Conservation (phyloP, 2,113 vertebrate genomes). For the Geococcyx californianus region DNA sequence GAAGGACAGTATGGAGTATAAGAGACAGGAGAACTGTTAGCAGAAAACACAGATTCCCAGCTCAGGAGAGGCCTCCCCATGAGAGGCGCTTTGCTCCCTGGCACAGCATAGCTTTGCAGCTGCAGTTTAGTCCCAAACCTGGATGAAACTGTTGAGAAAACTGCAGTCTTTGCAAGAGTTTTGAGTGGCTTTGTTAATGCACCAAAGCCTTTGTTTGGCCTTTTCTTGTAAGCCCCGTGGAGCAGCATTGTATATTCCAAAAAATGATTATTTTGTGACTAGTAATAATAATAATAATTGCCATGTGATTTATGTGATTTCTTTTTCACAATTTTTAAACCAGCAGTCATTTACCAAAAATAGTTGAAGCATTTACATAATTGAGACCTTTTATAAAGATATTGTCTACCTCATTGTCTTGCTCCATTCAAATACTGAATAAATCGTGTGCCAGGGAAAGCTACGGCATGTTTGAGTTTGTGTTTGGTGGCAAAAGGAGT, state of each 20-base stretch:
- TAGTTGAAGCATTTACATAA: background rate
- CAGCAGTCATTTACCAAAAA: constrained; percentile 18
- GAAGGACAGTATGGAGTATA: background rate
- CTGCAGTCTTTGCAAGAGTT: constrained; percentile 8
- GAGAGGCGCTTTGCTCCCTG: background rate
- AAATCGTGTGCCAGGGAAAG: background rate
- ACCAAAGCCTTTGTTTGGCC: constrained; percentile 38
- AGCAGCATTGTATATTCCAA: constrained; percentile 23
- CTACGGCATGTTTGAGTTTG: background rate
- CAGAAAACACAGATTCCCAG: background rate
- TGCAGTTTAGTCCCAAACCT: background rate
- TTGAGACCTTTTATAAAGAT: background rate
- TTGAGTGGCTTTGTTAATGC: background rate
- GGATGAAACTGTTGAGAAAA: background rate
- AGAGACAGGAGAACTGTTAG: background rate
- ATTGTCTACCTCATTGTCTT: background rate
- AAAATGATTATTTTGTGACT: constrained; percentile 7
- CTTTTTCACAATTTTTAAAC: background rate
- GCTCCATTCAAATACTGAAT: background rate
- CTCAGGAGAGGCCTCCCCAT: background rate
- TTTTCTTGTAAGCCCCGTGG: background rate
- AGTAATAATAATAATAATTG: background rate
- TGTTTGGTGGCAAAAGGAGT: background rate
- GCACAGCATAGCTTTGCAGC: background rate
- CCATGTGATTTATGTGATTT: background rate